phyloP scores from a whole-genome alignment of 2,888 invertebrate species.

The Flabesymbios commensalis region DNA sequence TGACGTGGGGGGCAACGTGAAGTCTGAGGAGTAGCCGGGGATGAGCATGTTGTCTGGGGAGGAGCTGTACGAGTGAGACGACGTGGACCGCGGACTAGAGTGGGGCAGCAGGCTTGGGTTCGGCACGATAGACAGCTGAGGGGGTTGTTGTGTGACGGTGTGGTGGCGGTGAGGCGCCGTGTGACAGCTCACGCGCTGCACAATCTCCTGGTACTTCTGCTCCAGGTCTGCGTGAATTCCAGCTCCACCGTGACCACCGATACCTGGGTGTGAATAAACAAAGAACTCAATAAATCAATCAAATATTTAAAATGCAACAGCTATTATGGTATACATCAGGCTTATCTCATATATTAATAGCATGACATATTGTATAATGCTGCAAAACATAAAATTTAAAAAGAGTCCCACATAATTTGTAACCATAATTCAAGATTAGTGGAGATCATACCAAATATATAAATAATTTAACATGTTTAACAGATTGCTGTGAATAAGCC shows the following conservation, averaged over 20 bases:
- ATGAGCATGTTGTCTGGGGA: not conserved
- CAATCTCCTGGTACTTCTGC: constrained; percentile 55
- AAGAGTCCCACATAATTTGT: too few species aligned
- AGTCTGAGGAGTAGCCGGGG: not conserved
- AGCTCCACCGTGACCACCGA: constrained; percentile 61
- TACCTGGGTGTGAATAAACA: constrained; percentile 41
- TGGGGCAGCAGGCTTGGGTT: not conserved
- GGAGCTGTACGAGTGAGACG: not conserved
- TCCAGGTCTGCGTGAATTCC: constrained; percentile 58
- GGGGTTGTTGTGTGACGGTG: not conserved
- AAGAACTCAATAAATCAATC: not conserved
- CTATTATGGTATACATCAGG: too few species aligned
- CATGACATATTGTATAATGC: too few species aligned
- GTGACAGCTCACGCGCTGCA: constrained; percentile 49
- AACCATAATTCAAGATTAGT: too few species aligned
- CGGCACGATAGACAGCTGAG: not conserved
- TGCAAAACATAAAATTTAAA: too few species aligned
- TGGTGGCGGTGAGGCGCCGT: constrained; percentile 37
- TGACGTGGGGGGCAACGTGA: not conserved
- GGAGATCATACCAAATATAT: too few species aligned
- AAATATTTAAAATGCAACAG: too few species aligned
- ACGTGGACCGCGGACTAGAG: not conserved
- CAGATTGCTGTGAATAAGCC: too few species aligned
- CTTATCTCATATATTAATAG: too few species aligned
- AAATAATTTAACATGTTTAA: too few species aligned